Percentiles rank a stretch among this genome's conserved stretches.
These are phyloP conservation scores for Cheumatopsyche charites DNA, from an alignment of 1,140 invertebrate species.

Conservation along the genomic window DNA sequence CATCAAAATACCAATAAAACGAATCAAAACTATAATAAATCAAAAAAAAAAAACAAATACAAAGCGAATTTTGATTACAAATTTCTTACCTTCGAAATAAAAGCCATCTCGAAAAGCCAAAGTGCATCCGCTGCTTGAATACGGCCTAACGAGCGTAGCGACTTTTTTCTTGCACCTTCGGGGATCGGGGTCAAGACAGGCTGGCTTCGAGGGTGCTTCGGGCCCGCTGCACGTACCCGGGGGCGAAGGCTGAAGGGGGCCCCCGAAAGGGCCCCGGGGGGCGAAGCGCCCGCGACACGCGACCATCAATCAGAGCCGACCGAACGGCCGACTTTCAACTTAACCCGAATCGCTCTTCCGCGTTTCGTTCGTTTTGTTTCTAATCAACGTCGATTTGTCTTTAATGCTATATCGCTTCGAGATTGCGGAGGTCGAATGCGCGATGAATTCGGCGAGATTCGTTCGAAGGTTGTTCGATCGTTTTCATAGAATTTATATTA, in stretches of 20 bases:
- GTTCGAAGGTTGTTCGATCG: too few relatives aligned
- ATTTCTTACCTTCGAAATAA: too few relatives aligned
- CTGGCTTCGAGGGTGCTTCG: neutral
- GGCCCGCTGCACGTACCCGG: neutral
- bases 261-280: neutral
- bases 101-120: too few relatives aligned
- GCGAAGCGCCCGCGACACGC: slow-evolving; percentile 6
- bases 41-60: too few relatives aligned
- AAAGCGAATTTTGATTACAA: too few relatives aligned
- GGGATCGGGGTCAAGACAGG: slow-evolving; percentile 14
- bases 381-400: neutral
- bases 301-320: slow-evolving; percentile 12
- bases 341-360: slow-evolving; percentile 11
- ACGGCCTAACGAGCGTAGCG: slow-evolving; percentile 3
- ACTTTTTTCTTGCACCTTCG: neutral
- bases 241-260: neutral
- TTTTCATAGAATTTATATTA: too few relatives aligned
- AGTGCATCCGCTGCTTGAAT: neutral
- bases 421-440: neutral
- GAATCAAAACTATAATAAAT: too few relatives aligned
- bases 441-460: too few relatives aligned
- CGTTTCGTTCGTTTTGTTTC: neutral
- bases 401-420: neutral
- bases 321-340: slow-evolving; percentile 13
- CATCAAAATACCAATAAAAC: too few relatives aligned